Evolutionary conservation across 2,797 vertebrate species (phyloP), one percentile per base, ranked within the genome.

Genomic region (Neosilurus hyrtlii): DNA sequence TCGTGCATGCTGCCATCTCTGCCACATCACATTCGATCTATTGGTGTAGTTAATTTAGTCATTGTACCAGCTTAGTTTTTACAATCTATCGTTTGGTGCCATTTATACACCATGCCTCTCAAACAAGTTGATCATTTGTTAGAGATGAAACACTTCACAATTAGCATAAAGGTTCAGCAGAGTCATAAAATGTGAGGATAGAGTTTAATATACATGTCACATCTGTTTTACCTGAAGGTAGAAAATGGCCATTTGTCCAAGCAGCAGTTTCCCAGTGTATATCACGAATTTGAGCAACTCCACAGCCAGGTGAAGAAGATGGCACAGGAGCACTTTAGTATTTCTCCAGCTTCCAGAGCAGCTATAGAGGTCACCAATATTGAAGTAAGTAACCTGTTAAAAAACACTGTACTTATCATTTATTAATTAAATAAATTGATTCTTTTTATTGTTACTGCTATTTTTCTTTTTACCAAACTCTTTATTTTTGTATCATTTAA

Each of bases 221-320:
- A 12, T 61, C 51, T 52, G 73, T 67, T 54, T 63, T 43, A 59
- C n/a, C 52, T 81, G 15, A 87, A 99, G 98, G 96, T 96, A 82
- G 95, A 96, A 87, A 95, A 93, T 7, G 91, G 92, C 0, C 91
- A 90, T 61, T 90, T 90, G 0, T 87, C 91, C 62, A 94, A 93
- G 86, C 93, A 95, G 62, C 91, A 90, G 54, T 98, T 99, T 87
- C 96, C 96, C 26, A 95, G 96, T 61, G 94, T 99, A 14, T 99
- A 98, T 73, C 94, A 90, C 30, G 97, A 99, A 88, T 98, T 98
- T 85, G 97, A 99, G 92, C 94, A 95, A 78, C 89, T 99, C 74
- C 96, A 98, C 87, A 88, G 87, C 54, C 93, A 95, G 87, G 95
- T 98, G 67, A 95, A 95, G 88, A 93, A 94, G 86, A 94, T 97